Base-by-base conservation (phyloP, 2,797 vertebrate species). In the Gymnoscopelus braueri region DNA sequence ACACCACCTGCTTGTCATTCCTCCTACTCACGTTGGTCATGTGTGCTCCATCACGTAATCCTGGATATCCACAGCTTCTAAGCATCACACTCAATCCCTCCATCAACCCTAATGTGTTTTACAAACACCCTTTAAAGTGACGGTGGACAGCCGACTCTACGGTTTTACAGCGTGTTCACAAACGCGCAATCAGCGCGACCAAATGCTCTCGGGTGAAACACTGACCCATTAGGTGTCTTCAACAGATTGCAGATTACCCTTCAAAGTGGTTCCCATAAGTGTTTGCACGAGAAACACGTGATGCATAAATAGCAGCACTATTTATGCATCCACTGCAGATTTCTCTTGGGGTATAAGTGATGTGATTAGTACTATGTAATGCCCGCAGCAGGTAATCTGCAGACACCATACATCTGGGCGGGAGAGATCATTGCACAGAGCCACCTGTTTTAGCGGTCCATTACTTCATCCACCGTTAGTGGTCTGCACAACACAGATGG, bases 341-440 rank as follows among this genome's bases (percentile, higher is more conserved):
- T 86, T 86, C 60, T 48, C 1, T 44, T 39, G 56, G 35, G 35
- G 11, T 19, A 7, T 77, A 86, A 90, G 79, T 82, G 81, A 88
- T 82, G 82, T 65, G 79, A 91, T 91, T 84, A 89, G 78, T 87
- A 84, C 73, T 88, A 80, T 80, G 57, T 89, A 91, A 90, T 77
- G 72, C 68, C 69, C 82, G 24, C 54, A 49, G 14, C 57, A 81
- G 60, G 78, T 92, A 91, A 92, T 92, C 90, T 84, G 64, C 72
- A 78, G 66, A 78, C 87, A 77, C 77, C 69, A 84, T 87, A 88
- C 84, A 88, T 91, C 79, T 88, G 83, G 80, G 82, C 75, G 78
- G 71, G 69, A 80, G 85, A 89, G 85, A 89, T 89, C 84, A 87
- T 81, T 4, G 39, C 70, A 69, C 74, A 60, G 67, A 58, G 72